Percentiles rank a stretch among this genome's conserved stretches.
These are phyloP conservation scores for Bombyx huttoni DNA, from an alignment of 2,888 invertebrate species.

Conservation along the genomic window DNA sequence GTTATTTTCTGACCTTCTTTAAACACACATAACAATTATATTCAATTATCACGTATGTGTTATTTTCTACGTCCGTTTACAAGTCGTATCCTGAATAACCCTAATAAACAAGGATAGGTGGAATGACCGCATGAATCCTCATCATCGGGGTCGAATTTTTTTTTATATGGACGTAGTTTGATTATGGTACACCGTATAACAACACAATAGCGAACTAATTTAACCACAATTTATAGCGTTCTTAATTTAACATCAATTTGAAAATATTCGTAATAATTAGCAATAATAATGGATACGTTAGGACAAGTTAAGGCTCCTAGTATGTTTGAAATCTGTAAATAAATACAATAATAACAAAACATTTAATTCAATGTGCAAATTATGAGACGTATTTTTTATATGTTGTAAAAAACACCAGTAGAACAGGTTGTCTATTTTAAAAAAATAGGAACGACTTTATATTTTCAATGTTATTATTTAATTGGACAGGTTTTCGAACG, in stretches of 20 bases:
- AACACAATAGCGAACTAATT: too few species aligned
- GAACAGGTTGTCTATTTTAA: background rate
- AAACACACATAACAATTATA: background rate
- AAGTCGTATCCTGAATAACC: background rate
- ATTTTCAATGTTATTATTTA: background rate
- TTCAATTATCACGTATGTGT: background rate
- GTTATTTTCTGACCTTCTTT: background rate
- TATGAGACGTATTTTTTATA: background rate
- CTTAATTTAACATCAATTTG: too few species aligned
- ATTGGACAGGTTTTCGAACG: background rate
- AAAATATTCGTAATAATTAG: too few species aligned
- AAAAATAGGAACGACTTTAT: background rate
- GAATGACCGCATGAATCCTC: too few species aligned
- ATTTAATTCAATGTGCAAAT: background rate
- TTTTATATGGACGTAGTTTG: too few species aligned
- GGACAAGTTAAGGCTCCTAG: too few species aligned
- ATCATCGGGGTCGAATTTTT: too few species aligned
- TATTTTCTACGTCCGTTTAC: background rate
- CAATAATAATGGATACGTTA: too few species aligned
- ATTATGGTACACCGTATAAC: too few species aligned
- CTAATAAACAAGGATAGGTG: too few species aligned
- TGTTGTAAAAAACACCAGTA: background rate
- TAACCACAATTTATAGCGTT: too few species aligned
- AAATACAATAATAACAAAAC: background rate
- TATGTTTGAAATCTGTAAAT: background rate